phyloP scores from a whole-genome alignment of 2,888 invertebrate genomes.

The Steinernema hermaphroditum region DNA sequence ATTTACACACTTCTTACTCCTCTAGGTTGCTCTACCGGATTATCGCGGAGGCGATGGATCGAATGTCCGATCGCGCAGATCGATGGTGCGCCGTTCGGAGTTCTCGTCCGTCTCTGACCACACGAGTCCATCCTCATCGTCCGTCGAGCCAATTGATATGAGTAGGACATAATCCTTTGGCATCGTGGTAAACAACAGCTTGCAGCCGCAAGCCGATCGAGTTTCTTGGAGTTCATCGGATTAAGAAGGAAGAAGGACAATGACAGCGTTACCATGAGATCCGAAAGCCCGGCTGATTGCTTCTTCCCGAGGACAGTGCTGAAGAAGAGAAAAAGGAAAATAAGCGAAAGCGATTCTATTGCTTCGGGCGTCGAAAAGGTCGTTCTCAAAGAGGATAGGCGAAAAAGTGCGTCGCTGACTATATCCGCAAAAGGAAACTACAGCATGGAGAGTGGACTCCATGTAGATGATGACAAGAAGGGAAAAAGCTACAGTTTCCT shows the following conservation, averaged over 20 bases:
- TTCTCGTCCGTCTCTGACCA: slow-evolving; percentile 49
- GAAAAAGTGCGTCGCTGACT: background rate
- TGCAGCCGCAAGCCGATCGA: slow-evolving; percentile 60
- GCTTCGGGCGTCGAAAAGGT: slow-evolving; percentile 28
- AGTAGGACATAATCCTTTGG: slow-evolving; percentile 42
- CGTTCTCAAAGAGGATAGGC: background rate
- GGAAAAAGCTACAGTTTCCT: background rate
- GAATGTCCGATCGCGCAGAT: slow-evolving; percentile 24
- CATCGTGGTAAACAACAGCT: background rate
- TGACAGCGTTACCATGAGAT: slow-evolving; percentile 16
- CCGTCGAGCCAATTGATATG: slow-evolving; percentile 61
- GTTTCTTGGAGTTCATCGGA: slow-evolving; percentile 60
- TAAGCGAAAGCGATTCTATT: slow-evolving; percentile 40
- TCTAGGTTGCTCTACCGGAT: background rate
- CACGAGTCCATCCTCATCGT: slow-evolving; percentile 62
- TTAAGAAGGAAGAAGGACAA: slow-evolving; percentile 33
- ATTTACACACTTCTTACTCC: background rate
- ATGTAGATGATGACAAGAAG: background rate
- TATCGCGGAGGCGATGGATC: slow-evolving; percentile 3
- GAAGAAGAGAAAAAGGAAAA: slow-evolving; percentile 44
- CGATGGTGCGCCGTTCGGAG: slow-evolving; percentile 33
- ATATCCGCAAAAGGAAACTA: background rate
- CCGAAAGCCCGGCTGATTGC: slow-evolving; percentile 16
- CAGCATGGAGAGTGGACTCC: slow-evolving; percentile 2
- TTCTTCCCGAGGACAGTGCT: slow-evolving; percentile 27